phyloP scores from a whole-genome alignment of 2,113 vertebrate genomes.

The Xenopus laevis region DNA sequence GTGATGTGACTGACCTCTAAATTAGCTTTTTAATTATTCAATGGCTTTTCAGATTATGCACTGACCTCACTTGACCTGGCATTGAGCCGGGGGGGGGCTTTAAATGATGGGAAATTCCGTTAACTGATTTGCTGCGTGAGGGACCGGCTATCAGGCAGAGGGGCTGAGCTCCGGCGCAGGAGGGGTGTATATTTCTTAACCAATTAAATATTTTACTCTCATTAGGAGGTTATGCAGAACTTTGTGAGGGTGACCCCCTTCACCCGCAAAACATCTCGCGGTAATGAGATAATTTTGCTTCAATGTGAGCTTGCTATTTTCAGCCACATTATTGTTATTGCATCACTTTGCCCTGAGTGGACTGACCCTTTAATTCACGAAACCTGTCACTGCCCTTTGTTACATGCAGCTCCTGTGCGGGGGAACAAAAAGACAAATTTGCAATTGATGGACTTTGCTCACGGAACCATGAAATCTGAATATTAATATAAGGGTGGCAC shows the following conservation, averaged over 20 bases:
- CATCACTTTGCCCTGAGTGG: not conserved
- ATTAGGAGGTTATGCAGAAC: not conserved
- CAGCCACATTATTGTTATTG: not conserved
- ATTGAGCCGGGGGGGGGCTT: slow-evolving; percentile 20
- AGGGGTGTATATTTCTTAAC: not conserved
- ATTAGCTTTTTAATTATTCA: slow-evolving; percentile 46
- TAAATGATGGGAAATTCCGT: slow-evolving; percentile 19
- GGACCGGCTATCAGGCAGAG: not conserved
- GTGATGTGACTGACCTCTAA: slow-evolving; percentile 35
- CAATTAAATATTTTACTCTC: slow-evolving; percentile 10
- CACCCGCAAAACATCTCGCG: not conserved
- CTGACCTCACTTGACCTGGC: slow-evolving; percentile 40
- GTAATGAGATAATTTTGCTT: not conserved
- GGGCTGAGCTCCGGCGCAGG: no score
- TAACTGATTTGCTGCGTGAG: slow-evolving; percentile 8
- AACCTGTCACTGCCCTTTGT: not conserved
- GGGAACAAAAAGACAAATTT: not conserved
- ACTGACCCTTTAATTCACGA: not conserved
- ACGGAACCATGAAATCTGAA: no score
- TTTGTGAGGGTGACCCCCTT: not conserved
- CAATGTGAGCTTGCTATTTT: not conserved
- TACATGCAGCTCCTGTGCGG: not conserved
- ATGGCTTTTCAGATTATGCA: slow-evolving; percentile 40
- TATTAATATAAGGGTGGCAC: no score
- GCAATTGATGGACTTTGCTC: no score